Percentiles rank a stretch among this genome's conserved stretches.
Conservation (phyloP, 1,140 invertebrate species). For the Calephelis virginiensis region DNA sequence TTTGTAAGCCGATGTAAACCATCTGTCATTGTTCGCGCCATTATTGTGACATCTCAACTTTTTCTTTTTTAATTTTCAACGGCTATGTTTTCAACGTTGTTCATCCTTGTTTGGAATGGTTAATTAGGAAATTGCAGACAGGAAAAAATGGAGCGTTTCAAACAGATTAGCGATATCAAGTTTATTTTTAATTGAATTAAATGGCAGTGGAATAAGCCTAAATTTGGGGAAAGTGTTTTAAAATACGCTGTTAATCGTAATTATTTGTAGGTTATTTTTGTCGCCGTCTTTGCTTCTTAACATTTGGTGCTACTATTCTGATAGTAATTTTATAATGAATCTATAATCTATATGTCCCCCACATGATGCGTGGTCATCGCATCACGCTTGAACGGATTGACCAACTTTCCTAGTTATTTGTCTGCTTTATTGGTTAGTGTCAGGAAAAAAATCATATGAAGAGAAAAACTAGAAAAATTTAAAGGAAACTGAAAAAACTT, state of each 20-base stretch:
- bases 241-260: neutral
- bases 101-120: conserved; percentile 32
- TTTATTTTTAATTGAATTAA: conserved; percentile 16
- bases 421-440: too few relatives aligned
- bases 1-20: conserved; percentile 60
- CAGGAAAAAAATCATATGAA: too few relatives aligned
- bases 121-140: conserved; percentile 50
- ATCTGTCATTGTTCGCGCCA: conserved; percentile 65
- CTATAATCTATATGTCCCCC: too few relatives aligned
- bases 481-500: too few relatives aligned
- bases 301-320: too few relatives aligned
- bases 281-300: too few relatives aligned
- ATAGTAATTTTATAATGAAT: too few relatives aligned
- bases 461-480: too few relatives aligned
- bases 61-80: conserved; percentile 40
- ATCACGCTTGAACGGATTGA: too few relatives aligned
- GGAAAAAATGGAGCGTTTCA: conserved; percentile 16
- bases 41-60: conserved; percentile 52
- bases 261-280: too few relatives aligned
- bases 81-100: conserved; percentile 23
- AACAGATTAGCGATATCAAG: conserved; percentile 1
- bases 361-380: too few relatives aligned
- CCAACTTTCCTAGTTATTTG: too few relatives aligned
- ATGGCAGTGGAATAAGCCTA: neutral
- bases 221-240: conserved; percentile 2